Evolutionary conservation across 2,888 invertebrate species (phyloP).

Genomic region (Melieria picta): DNA sequence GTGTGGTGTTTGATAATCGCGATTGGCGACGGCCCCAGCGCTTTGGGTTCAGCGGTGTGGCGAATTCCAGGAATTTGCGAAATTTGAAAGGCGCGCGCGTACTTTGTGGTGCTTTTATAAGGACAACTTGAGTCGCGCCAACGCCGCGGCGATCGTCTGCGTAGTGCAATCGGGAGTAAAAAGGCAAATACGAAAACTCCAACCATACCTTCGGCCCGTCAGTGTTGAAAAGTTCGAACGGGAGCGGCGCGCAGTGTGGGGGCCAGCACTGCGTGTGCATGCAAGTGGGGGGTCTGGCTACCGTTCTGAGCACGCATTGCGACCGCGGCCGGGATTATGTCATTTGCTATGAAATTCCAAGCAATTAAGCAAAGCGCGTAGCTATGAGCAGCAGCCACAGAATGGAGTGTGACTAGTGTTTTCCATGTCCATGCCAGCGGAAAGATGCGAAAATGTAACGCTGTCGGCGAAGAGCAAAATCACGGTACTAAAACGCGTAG

Average conservation of each 20-base stretch:
- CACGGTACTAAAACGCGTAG: background rate
- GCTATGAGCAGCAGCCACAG: slow-evolving; percentile 18
- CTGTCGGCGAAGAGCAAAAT: background rate
- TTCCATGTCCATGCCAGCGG: too few relatives aligned
- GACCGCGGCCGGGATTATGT: slow-evolving; percentile 36
- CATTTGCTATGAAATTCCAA: slow-evolving; percentile 29
- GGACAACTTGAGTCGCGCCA: background rate
- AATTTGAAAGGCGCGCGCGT: slow-evolving; percentile 24
- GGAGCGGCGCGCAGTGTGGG: slow-evolving; percentile 21
- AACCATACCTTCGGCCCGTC: too few relatives aligned
- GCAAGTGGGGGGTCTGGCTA: too few relatives aligned
- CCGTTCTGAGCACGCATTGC: too few relatives aligned
- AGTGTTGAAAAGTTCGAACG: background rate
- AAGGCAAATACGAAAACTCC: background rate
- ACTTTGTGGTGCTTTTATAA: background rate
- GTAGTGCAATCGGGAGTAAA: slow-evolving; percentile 15
- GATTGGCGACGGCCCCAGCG: slow-evolving; percentile 29
- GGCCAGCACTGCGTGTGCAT: too few relatives aligned
- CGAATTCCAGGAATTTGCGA: slow-evolving; percentile 31
- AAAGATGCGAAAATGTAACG: slow-evolving; percentile 1
- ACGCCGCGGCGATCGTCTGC: slow-evolving; percentile 8
- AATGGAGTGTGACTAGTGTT: too few relatives aligned
- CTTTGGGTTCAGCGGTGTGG: slow-evolving; percentile 27
- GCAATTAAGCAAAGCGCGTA: slow-evolving; percentile 19
- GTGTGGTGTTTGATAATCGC: slow-evolving; percentile 41